Evolutionary conservation across 2,888 invertebrate species (phyloP).

Genomic region (Epinotia nisella): DNA sequence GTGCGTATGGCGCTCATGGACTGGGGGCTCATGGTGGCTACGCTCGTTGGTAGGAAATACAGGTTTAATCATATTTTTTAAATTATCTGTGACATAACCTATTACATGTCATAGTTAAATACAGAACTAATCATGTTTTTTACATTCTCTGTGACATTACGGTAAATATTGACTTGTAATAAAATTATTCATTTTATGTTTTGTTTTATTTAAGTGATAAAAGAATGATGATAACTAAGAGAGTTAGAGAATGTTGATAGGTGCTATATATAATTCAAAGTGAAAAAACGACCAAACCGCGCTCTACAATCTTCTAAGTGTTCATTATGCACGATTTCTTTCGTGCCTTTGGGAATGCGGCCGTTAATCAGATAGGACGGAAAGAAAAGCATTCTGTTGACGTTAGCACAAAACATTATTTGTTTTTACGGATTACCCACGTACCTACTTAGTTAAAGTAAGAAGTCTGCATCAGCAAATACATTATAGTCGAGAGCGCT

Average conservation of each 20-base stretch:
- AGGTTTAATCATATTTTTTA: not conserved
- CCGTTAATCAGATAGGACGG: too few species aligned
- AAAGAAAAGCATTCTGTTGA: not conserved
- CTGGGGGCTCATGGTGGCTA: not conserved
- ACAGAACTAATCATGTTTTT: not conserved
- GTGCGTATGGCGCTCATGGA: not conserved
- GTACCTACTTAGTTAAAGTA: too few species aligned
- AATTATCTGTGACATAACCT: not conserved
- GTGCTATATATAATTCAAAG: not conserved
- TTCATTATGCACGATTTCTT: too few species aligned
- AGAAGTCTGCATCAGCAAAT: too few species aligned
- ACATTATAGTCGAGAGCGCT: too few species aligned
- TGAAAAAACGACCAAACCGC: too few species aligned
- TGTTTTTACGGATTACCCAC: not conserved
- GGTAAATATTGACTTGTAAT: not conserved
- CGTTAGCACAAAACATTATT: not conserved
- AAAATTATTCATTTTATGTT: not conserved
- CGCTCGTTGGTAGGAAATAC: slow-evolving; percentile 8
- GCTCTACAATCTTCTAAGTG: too few species aligned
- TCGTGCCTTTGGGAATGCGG: too few species aligned
- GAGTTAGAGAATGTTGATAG: too few species aligned
- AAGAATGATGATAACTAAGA: not conserved
- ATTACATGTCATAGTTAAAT: too few species aligned
- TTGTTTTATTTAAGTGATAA: not conserved
- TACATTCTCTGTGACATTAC: not conserved